Conservation (phyloP, 2,888 invertebrate genomes). For the Blera fallax region DNA sequence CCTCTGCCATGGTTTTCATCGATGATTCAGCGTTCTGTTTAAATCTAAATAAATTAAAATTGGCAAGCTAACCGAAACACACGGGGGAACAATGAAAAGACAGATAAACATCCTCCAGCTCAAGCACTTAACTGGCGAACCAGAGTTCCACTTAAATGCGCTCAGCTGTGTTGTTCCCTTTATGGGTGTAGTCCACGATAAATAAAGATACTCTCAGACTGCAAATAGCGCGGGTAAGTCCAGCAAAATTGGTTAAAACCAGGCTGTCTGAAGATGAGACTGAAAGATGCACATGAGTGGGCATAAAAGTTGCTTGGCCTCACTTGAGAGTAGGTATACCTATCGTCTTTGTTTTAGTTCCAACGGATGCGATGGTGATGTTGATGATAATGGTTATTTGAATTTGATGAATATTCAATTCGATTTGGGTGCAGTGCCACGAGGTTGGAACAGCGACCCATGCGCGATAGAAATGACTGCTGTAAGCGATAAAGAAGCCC, state of each 20-base stretch:
- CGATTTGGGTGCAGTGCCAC: slow-evolving; percentile 3
- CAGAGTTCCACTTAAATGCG: slow-evolving; percentile 32
- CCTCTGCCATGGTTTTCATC: neutral
- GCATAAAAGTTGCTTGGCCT: slow-evolving; percentile 18
- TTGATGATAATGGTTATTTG: slow-evolving; percentile 7
- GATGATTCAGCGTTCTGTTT: slow-evolving; percentile 37
- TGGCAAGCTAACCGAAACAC: slow-evolving; percentile 40
- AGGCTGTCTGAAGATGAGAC: neutral
- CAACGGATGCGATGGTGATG: slow-evolving; percentile 3
- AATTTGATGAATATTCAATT: slow-evolving; percentile 33
- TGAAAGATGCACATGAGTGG: slow-evolving; percentile 49
- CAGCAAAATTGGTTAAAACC: slow-evolving; percentile 19
- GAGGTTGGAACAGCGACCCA: neutral
- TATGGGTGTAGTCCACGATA: slow-evolving; percentile 15
- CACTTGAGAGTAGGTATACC: neutral
- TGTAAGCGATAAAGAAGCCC: neutral
- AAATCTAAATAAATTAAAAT: slow-evolving; percentile 37
- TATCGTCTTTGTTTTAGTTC: neutral
- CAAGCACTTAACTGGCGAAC: neutral
- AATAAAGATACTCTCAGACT: slow-evolving; percentile 12
- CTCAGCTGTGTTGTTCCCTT: slow-evolving; percentile 5
- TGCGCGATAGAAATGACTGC: neutral
- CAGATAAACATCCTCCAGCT: slow-evolving; percentile 35
- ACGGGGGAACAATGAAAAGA: neutral
- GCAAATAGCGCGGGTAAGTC: neutral